Percentiles rank a stretch among this genome's conserved stretches.
These are phyloP conservation scores for Pocillopora damicornis DNA, from an alignment of 64 coral and sea anemone genomes.

Conservation along the genomic window DNA sequence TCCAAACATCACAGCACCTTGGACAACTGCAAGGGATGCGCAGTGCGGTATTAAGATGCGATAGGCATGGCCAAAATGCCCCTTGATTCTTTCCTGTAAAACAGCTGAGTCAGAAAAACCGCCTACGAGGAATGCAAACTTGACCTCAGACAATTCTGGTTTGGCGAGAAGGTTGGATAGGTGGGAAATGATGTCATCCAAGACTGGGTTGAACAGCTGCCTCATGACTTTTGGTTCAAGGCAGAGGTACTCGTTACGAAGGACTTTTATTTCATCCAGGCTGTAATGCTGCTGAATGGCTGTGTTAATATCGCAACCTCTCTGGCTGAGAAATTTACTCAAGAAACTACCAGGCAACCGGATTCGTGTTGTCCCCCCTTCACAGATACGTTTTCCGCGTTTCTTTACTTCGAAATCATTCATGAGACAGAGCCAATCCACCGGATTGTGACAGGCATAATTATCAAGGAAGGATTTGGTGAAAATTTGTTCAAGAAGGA, in stretches of 20 bases:
- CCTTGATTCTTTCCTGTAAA: neutral
- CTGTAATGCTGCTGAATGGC: conserved; percentile 9
- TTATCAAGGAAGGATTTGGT: neutral
- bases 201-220: conserved; percentile 7
- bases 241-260: conserved; percentile 11
- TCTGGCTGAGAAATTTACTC: neutral
- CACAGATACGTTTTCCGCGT: neutral
- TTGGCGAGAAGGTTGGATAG: neutral
- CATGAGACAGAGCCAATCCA: conserved; percentile 16
- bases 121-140: conserved; percentile 31
- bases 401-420: conserved; percentile 55
- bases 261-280: neutral
- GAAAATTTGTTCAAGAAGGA: neutral
- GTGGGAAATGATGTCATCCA: neutral
- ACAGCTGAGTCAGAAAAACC: conserved; percentile 30
- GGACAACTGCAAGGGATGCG: conserved; percentile 7
- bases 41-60: conserved; percentile 10
- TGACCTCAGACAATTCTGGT: neutral
- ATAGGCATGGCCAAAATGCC: neutral
- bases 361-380: conserved; percentile 1
- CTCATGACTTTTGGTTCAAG: neutral
- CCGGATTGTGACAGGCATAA: neutral
- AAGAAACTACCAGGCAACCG: conserved; percentile 3
- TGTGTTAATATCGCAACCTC: conserved; percentile 1
- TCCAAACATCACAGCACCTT: conserved; percentile 31